Conservation (phyloP, 1,140 invertebrate species). For the Caenorhabditis elegans region WBcel235 BX284604.4:10483001-10483500, state of each 20-base stretch:
- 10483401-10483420: constrained; percentile 15
- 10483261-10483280: background rate
- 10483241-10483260: background rate
- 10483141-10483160: background rate
- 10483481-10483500: background rate
- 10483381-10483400: background rate
- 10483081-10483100: no score
- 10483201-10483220: background rate
- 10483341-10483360: background rate
- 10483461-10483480: background rate
- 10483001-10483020: constrained; percentile 6
- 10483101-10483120: no score
- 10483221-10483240: background rate
- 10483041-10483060: background rate
- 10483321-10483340: background rate
- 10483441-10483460: background rate
- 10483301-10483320: background rate
- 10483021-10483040: background rate
- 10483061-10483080: background rate
- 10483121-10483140: constrained; percentile 8
- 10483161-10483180: background rate
- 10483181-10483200: background rate
- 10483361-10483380: constrained; percentile 8
- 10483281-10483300: background rate
- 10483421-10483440: background rate